Percentiles rank a stretch among this genome's conserved stretches.
These are phyloP conservation scores for Poeciliopsis prolifica DNA, from an alignment of 2,113 vertebrate species.

Conservation along the genomic window DNA sequence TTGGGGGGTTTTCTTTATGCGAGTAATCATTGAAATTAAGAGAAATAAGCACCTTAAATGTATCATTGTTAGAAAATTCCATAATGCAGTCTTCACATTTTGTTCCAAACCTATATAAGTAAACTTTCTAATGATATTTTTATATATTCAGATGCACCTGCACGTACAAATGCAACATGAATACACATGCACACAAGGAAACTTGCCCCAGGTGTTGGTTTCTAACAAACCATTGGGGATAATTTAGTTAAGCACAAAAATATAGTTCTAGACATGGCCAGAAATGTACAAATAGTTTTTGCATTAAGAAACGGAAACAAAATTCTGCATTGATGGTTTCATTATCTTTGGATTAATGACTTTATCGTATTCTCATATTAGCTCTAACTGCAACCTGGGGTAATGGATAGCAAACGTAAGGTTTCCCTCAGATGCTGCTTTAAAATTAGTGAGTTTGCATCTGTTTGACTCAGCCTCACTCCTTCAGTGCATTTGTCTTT, in stretches of 20 bases:
- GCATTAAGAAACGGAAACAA: not conserved
- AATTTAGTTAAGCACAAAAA: not conserved
- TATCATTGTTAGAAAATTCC: too few relatives aligned
- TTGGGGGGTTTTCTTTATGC: not conserved
- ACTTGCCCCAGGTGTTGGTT: not conserved
- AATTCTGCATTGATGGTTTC: not conserved
- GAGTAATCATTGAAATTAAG: constrained; percentile 4
- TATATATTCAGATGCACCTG: too few relatives aligned
- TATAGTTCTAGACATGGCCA: not conserved
- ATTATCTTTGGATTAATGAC: not conserved
- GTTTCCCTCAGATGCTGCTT: constrained; percentile 1
- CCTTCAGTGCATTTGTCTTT: constrained; percentile 2
- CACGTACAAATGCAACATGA: not conserved
- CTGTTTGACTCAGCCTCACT: not conserved
- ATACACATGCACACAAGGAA: not conserved
- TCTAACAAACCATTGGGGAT: not conserved
- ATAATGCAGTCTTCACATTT: too few relatives aligned
- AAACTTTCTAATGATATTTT: too few relatives aligned
- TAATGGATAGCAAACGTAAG: constrained; percentile 18
- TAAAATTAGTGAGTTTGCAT: not conserved
- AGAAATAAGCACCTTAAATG: too few relatives aligned
- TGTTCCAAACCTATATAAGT: too few relatives aligned
- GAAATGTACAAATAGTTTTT: not conserved
- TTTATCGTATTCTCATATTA: constrained; percentile 38
- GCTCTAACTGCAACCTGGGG: constrained; percentile 26